phyloP scores from a whole-genome alignment of 1,140 invertebrate species.

The Sycobia sp. region DNA sequence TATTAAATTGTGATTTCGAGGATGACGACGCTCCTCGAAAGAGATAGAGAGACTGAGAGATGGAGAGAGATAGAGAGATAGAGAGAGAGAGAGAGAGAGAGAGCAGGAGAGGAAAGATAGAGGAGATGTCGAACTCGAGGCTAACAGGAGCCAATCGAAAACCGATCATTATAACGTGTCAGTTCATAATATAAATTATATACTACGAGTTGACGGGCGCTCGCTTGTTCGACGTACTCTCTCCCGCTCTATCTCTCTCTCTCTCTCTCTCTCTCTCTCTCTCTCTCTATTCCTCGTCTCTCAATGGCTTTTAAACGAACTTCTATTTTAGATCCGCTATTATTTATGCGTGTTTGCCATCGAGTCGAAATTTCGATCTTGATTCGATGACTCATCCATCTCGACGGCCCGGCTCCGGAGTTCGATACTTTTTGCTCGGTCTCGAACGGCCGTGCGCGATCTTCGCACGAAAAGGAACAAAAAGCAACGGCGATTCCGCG shows the following conservation, averaged over 20 bases:
- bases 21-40: too few species aligned
- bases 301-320: constrained; percentile 5
- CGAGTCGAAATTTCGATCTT: neutral
- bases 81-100: neutral
- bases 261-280: too few species aligned
- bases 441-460: neutral
- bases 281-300: too few species aligned
- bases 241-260: too few species aligned
- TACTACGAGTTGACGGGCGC: constrained; percentile 1
- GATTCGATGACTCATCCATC: neutral
- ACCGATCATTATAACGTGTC: constrained; percentile 32
- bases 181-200: constrained; percentile 5
- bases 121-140: neutral
- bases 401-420: neutral
- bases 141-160: constrained; percentile 37
- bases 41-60: too few species aligned
- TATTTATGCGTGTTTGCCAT: constrained; percentile 11
- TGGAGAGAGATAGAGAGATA: too few species aligned
- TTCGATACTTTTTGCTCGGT: too few species aligned
- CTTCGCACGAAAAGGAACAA: too few species aligned
- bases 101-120: neutral
- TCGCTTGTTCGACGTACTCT: constrained; percentile 14
- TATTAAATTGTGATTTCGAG: constrained; percentile 41
- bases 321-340: constrained; percentile 7
- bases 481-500: too few species aligned